Conservation (phyloP, 2,888 invertebrate genomes). For the Labia minor region DNA sequence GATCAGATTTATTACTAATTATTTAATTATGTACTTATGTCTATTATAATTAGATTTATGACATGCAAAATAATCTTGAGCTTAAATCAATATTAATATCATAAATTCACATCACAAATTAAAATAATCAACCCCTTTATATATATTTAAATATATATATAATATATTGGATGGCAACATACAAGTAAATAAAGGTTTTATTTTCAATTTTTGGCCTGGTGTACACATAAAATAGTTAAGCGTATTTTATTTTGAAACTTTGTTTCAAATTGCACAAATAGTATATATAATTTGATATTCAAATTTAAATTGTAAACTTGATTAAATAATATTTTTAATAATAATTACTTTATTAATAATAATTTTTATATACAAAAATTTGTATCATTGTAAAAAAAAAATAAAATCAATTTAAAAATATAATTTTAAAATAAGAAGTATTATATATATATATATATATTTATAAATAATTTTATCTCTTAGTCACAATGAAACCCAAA, state of each 20-base stretch:
- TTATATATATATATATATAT: no score
- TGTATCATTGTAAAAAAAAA: neutral
- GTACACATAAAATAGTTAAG: neutral
- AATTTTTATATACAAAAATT: neutral
- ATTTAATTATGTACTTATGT: no score
- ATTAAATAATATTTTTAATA: neutral
- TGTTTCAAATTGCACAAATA: neutral
- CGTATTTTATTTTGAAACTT: neutral
- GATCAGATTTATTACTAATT: no score
- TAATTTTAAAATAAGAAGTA: neutral
- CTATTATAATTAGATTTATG: neutral
- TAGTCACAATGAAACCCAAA: neutral
- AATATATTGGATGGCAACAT: neutral
- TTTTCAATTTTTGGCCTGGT: neutral
- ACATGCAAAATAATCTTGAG: neutral
- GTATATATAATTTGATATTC: neutral
- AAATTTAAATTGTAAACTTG: no score
- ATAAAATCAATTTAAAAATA: neutral
- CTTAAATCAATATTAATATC: slow-evolving; percentile 5
- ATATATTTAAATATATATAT: neutral
- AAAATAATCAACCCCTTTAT: neutral
- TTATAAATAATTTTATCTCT: no score
- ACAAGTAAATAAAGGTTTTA: no score
- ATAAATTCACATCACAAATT: neutral
- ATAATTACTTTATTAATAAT: neutral